Base-by-base conservation (phyloP, 1,140 invertebrate genomes). In the Pygmarrhopalites habei region DNA sequence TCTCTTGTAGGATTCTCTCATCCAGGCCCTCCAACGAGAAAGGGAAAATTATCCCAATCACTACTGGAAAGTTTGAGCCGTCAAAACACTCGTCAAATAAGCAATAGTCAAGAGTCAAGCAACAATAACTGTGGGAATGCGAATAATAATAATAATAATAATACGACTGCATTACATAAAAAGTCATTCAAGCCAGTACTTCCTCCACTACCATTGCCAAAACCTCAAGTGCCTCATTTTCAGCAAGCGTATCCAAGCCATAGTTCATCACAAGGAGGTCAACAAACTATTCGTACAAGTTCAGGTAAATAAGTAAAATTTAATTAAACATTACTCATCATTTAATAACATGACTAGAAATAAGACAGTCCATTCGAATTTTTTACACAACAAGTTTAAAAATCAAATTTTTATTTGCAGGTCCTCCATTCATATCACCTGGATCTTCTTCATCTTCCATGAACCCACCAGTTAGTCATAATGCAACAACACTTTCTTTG, bases 11-110 rank as follows among this genome's bases (percentile, higher is more conserved):
- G 85, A 83, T 83, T 88, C 84, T 79, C 85, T 86, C 83, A 87
- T 86, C 80, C 85, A 83, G 80, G 85, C 83, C 78, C 83, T 85
- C 73, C 83, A 82, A 80, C 84, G 80, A 79, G 86, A 86, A 86
- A 87, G 83, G 84, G 85, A 83, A 86, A 86, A 85, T 81, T 87
- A 81, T 79, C 85, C 84, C 82, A 87, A 79, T 82, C 85, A 85
- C 74, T 87, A 85, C 75, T 89, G 79, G 83, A 86, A 80, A 80
- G 86, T 82, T 81, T 87, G 80, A 73, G 55, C 58, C 30, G 26
- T 25, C 49, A 52, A 53, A 55, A 41, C 25, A 41, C 60, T 49
- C 19, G 19, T 65, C n/a, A n/a, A n/a, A n/a, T n/a, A n/a, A 64
- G 30, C 3, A 44, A 58, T 44, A 28, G 15, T 49, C 19, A 7